A percentile compares a stretch with the other conserved stretches of the same genome.
Evolutionary conservation across 2,888 invertebrate genomes (phyloP).

Genomic region (Melieria crassipennis): DNA sequence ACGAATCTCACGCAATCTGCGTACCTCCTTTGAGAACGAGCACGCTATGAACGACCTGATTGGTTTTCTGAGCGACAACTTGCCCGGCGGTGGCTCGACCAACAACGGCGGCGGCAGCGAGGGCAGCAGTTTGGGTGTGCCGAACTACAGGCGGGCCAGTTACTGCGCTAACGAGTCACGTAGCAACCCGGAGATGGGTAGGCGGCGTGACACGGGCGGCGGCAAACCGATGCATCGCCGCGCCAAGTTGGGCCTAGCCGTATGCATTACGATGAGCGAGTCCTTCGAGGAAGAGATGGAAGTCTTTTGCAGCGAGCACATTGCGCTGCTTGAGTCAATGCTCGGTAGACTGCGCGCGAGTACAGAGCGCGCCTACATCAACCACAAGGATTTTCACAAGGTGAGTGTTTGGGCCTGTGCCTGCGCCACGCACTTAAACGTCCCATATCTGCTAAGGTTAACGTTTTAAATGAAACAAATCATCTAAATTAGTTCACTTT

Average conservation of each 20-base stretch:
- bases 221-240: constrained; percentile 49
- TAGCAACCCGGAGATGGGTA: constrained; percentile 65
- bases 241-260: constrained; percentile 74
- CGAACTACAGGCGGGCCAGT: constrained; percentile 55
- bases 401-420: constrained; percentile 55
- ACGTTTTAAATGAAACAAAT: too few relatives aligned
- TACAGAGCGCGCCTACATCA: constrained; percentile 74
- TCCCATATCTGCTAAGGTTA: too few relatives aligned
- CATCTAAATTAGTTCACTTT: too few relatives aligned
- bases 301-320: constrained; percentile 82
- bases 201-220: constrained; percentile 46
- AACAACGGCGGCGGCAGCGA: constrained; percentile 63
- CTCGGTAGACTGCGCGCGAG: constrained; percentile 76
- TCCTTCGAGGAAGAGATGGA: constrained; percentile 74
- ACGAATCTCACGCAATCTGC: constrained; percentile 70
- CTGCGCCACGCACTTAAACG: too few relatives aligned
- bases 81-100: constrained; percentile 41
- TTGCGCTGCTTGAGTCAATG: constrained; percentile 77
- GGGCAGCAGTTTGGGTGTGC: constrained; percentile 57
- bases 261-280: constrained; percentile 71
- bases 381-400: constrained; percentile 66
- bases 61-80: constrained; percentile 62
- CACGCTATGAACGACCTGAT: constrained; percentile 63
- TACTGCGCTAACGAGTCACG: constrained; percentile 59
- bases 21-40: constrained; percentile 65